Percentiles rank a stretch among this genome's conserved stretches.
Evolutionary conservation across 2,113 vertebrate genomes (phyloP).

Genomic region (Bagarius yarrelli): DNA sequence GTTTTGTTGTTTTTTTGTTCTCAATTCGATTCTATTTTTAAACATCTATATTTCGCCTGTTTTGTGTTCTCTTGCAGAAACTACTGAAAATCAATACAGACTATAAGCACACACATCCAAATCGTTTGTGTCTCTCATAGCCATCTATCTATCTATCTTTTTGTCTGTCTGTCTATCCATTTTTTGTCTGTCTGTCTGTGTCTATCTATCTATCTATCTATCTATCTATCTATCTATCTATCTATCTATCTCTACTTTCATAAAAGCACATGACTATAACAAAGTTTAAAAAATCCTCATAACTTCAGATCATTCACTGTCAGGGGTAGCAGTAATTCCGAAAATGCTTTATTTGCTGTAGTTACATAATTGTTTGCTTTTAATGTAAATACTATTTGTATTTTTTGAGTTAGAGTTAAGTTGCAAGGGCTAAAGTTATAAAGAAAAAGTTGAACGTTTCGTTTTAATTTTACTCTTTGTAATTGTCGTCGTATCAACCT

Average conservation of each 20-base stretch:
- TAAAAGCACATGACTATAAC: too few relatives aligned
- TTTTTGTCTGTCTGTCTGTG: too few relatives aligned
- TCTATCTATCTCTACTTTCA: too few relatives aligned
- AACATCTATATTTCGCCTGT: background rate
- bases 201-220: too few relatives aligned
- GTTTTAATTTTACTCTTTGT: background rate
- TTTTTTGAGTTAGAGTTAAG: background rate
- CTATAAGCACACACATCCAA: background rate
- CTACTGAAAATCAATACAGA: slow-evolving; percentile 6
- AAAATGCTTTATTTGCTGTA: background rate
- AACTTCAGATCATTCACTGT: too few relatives aligned
- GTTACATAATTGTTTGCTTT: background rate
- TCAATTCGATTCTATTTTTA: slow-evolving; percentile 3
- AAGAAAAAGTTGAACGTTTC: background rate
- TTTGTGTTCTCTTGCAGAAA: background rate
- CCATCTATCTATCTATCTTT: background rate
- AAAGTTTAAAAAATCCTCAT: too few relatives aligned
- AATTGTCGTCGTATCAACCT: background rate
- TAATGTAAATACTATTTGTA: background rate
- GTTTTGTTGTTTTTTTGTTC: background rate
- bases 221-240: too few relatives aligned
- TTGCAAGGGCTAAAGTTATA: background rate
- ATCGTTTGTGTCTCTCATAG: background rate
- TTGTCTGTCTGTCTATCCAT: too few relatives aligned
- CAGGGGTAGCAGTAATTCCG: background rate